Evolutionary conservation across 2,888 invertebrate species (phyloP), one percentile per base, ranked within the genome.

Genomic region (Psylliodes chrysocephalus): DNA sequence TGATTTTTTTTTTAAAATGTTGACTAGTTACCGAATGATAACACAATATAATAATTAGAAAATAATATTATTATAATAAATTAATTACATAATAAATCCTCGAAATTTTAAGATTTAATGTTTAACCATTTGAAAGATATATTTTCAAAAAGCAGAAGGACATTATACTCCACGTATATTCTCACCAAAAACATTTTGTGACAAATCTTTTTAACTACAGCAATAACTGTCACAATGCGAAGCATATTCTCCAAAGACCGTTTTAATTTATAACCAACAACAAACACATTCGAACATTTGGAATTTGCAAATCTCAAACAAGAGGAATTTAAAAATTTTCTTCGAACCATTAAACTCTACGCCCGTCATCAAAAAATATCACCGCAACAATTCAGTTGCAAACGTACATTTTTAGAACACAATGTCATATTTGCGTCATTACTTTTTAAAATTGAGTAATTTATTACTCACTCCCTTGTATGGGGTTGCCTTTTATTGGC

Each of bases 381-480:
- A 12, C 46, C 10, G 33, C 44, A 44, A 30, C 22, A 30, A 56
- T 46, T 47, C 30, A 28, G 30, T 47, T 22, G 25, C 30, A 42
- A 14, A 12, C 55, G 10, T 35, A 44, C 28, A 55, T 51, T 66
- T 60, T 49, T 51, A 28, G 46, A 63, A 47, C 57, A 56, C 56
- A 35, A 67, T 55, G 65, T 64, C 64, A 65, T 67, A 67, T 64
- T 65, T 67, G 63, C 66, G 61, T 69, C 69, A 67, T 69, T 69
- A 67, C 65, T 54, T 66, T 69, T 67, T 65, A 63, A 66, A 67
- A 69, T 69, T 69, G 64, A 67, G 67, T 65, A 69, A 69, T 69
- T 69, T 69, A 69, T 69, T 66, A 69, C 51, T 25, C 57, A 40
- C 42, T 54, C 62, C 63, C 65, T 57, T 30, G 40, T 52, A 18